Evolutionary conservation across 2,888 invertebrate genomes (phyloP).

Genomic region (Ormyrus labotus): DNA sequence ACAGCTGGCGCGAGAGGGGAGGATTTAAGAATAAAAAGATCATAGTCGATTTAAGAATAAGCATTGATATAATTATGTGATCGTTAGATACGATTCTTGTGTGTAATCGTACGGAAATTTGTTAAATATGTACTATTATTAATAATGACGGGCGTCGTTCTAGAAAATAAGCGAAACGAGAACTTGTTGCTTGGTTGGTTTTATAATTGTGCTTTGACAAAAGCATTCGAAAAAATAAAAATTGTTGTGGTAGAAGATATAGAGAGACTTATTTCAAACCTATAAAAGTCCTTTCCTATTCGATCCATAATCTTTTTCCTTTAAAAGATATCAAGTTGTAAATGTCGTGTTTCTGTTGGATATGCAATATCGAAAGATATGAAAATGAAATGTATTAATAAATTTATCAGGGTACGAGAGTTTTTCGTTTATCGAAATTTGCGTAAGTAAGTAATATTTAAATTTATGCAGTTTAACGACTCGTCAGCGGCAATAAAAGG

Average conservation of each 20-base stretch:
- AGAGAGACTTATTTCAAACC: background rate
- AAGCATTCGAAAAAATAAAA: constrained; percentile 72
- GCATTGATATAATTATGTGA: constrained; percentile 57
- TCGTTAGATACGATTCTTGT: constrained; percentile 57
- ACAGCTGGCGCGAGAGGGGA: background rate
- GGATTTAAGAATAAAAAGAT: constrained; percentile 16
- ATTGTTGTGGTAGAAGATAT: constrained; percentile 72
- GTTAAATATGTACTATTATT: constrained; percentile 70
- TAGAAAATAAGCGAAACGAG: constrained; percentile 64
- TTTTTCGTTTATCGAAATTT: too few species aligned
- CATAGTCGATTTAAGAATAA: constrained; percentile 50
- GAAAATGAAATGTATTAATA: too few species aligned
- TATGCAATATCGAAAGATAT: too few species aligned
- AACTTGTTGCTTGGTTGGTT: constrained; percentile 77
- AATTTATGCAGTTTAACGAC: too few species aligned
- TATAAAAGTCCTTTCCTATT: too few species aligned
- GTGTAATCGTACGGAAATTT: constrained; percentile 62
- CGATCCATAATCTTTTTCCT: too few species aligned
- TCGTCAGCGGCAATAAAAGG: too few species aligned
- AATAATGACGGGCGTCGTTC: constrained; percentile 59
- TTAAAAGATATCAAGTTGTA: too few species aligned
- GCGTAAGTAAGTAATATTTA: too few species aligned
- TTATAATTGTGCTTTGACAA: constrained; percentile 76
- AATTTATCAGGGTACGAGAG: too few species aligned
- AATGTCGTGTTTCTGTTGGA: too few species aligned